A percentile compares a stretch with the other conserved stretches of the same genome.
These are phyloP conservation scores for Eulemur rufifrons DNA, from an alignment of 2,113 vertebrate genomes.

Conservation along the genomic window DNA sequence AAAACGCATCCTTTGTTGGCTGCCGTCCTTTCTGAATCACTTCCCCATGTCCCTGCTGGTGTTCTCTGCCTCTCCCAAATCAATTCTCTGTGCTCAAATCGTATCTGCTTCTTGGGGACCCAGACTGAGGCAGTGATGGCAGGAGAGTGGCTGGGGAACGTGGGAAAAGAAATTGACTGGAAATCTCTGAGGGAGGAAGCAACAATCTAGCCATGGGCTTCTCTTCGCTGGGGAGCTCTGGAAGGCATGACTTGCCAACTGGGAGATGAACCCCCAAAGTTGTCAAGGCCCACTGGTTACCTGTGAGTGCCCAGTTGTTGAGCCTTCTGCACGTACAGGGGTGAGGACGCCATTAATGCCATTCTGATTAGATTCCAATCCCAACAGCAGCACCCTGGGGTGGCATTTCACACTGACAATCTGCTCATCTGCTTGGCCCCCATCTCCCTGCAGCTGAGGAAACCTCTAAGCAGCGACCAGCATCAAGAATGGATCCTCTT, in stretches of 20 bases:
- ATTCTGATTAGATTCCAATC: neutral
- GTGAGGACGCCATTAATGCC: neutral
- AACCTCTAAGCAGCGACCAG: slow-evolving; percentile 48
- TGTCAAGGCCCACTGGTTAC: neutral
- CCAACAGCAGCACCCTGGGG: neutral
- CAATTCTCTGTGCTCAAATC: neutral
- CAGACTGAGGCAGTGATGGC: neutral
- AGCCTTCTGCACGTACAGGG: neutral
- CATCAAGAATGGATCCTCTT: slow-evolving; percentile 34
- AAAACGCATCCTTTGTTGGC: neutral
- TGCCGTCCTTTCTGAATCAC: neutral
- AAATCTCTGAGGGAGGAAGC: neutral
- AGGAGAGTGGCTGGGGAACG: neutral
- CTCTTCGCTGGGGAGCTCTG: neutral
- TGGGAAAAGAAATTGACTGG: neutral
- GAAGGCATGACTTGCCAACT: neutral
- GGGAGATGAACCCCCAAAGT: neutral
- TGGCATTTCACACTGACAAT: neutral
- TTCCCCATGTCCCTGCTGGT: neutral
- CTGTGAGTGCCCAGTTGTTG: neutral
- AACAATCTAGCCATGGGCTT: neutral
- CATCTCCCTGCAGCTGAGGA: slow-evolving; percentile 53
- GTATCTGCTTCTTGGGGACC: neutral
- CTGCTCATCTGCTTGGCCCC: neutral
- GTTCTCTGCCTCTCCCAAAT: neutral